Evolutionary conservation across 2,888 invertebrate genomes (phyloP).

Genomic region (Harpalus rubripes): DNA sequence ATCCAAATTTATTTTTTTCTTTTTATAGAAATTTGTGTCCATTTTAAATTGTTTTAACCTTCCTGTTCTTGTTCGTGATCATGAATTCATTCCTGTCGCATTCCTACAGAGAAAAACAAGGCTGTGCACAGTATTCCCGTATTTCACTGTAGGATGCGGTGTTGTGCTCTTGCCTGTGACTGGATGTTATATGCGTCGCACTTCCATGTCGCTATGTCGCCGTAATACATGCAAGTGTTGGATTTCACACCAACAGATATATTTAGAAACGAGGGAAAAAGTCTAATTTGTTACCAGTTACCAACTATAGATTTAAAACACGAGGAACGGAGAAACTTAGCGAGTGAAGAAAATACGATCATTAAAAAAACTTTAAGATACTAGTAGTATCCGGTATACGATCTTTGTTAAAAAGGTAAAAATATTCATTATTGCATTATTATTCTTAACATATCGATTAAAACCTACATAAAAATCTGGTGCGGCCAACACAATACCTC

Average conservation of each 20-base stretch:
- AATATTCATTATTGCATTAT: no score
- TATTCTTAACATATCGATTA: no score
- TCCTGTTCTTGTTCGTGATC: not conserved
- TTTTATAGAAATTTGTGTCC: no score
- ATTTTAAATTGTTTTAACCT: no score
- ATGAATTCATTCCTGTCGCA: constrained; percentile 1
- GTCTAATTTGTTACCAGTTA: not conserved
- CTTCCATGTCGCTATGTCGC: not conserved
- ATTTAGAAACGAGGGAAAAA: not conserved
- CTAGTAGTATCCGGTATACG: no score
- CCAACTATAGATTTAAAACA: not conserved
- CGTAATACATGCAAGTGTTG: not conserved
- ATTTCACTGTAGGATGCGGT: constrained; percentile 34
- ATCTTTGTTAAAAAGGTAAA: no score
- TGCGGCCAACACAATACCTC: no score
- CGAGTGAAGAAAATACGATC: no score
- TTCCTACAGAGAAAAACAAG: constrained; percentile 30
- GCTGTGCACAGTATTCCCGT: constrained; percentile 44
- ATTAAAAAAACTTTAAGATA: no score
- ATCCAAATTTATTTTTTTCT: no score
- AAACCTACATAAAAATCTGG: no score
- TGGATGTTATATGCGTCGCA: not conserved
- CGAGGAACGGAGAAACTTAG: not conserved
- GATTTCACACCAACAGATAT: not conserved
- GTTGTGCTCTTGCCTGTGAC: no score